These are phyloP conservation scores for Ephialtes manifestator DNA, from an alignment of 2,888 invertebrate genomes.

Conservation along the genomic window DNA sequence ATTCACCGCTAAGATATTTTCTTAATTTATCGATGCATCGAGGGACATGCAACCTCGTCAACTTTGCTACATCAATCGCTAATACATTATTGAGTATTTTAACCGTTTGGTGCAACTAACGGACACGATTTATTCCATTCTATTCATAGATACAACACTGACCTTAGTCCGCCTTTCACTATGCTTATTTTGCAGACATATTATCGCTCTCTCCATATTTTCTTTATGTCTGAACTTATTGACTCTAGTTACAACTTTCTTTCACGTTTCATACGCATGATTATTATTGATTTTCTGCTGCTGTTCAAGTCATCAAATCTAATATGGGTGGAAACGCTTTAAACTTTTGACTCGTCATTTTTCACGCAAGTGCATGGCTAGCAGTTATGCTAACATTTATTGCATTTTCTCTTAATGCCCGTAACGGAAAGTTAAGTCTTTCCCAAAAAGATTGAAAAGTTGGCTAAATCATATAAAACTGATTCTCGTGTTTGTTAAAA, in stretches of 20 bases:
- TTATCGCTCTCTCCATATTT: slow-evolving; percentile 25
- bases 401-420: not conserved
- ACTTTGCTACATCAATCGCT: not conserved
- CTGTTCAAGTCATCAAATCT: not conserved
- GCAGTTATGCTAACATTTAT: not conserved
- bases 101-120: slow-evolving; percentile 10
- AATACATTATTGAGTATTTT: slow-evolving; percentile 21
- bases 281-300: not conserved
- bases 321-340: not conserved
- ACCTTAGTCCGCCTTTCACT: slow-evolving; percentile 44
- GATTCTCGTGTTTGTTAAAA: not conserved
- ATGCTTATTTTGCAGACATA: slow-evolving; percentile 16
- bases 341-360: not conserved
- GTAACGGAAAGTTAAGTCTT: not conserved
- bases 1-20: no score
- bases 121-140: slow-evolving; percentile 26
- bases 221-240: slow-evolving; percentile 5
- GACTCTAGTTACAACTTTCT: not conserved
- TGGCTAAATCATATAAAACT: not conserved
- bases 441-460: not conserved
- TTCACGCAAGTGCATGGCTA: not conserved
- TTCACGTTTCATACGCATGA: not conserved
- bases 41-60: not conserved
- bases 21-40: not conserved
- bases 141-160: slow-evolving; percentile 46